A percentile compares a stretch with the other conserved stretches of the same genome.
Evolutionary conservation across 2,113 vertebrate genomes (phyloP).

Genomic region (Hippolais icterina): DNA sequence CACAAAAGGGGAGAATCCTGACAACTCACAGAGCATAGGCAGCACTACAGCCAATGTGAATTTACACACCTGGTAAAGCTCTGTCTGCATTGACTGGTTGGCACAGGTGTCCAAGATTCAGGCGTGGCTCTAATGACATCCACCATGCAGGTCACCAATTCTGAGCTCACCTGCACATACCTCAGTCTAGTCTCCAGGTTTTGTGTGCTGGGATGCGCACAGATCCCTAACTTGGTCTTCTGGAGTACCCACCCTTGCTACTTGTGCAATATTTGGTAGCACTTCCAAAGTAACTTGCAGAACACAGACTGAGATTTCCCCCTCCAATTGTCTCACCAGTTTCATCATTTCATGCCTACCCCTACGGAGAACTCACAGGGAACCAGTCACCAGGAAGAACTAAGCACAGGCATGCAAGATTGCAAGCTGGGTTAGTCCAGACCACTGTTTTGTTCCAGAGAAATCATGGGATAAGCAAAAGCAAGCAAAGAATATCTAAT

Average conservation of each 20-base stretch:
- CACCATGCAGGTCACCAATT: neutral
- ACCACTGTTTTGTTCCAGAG: neutral
- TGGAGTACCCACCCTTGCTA: neutral
- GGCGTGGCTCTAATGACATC: neutral
- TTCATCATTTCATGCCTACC: neutral
- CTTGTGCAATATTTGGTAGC: neutral
- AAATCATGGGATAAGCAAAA: neutral
- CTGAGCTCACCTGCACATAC: fast-evolving
- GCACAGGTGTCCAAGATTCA: too few species aligned
- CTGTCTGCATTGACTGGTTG: neutral
- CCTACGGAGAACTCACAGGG: neutral
- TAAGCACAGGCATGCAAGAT: neutral
- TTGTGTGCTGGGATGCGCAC: too few species aligned
- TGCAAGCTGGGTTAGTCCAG: neutral
- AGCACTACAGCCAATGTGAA: neutral
- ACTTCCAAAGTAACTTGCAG: neutral
- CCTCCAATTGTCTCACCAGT: neutral
- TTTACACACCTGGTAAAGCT: neutral
- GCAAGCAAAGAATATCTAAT: neutral
- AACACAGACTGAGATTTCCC: neutral
- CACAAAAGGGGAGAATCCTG: neutral
- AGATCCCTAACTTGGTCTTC: fast-evolving
- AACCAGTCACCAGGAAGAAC: neutral
- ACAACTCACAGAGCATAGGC: neutral
- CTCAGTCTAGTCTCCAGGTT: fast-evolving